phyloP scores from a whole-genome alignment of 2,888 invertebrate genomes.

The Erannis defoliaria region DNA sequence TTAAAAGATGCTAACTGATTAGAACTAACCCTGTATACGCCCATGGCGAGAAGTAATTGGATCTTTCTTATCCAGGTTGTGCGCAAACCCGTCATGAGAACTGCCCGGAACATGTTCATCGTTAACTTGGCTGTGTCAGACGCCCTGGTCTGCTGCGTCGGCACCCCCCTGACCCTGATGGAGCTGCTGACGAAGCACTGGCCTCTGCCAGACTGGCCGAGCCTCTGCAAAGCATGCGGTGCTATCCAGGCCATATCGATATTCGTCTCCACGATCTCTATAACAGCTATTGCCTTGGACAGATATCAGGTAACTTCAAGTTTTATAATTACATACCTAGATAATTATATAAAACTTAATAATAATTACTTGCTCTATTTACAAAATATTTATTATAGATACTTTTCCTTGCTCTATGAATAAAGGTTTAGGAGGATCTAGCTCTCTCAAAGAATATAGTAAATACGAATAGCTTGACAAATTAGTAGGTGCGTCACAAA shows the following conservation, averaged over 20 bases:
- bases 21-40: no score
- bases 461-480: no score
- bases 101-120: constrained; percentile 97
- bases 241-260: constrained; percentile 96
- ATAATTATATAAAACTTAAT: no score
- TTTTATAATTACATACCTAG: no score
- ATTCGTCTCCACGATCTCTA: constrained; percentile 97
- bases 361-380: background rate
- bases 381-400: no score
- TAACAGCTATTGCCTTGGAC: constrained; percentile 96
- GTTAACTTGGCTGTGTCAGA: constrained; percentile 95
- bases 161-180: constrained; percentile 96
- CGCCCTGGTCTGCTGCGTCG: constrained; percentile 94
- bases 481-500: no score
- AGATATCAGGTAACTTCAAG: constrained; percentile 89
- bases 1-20: no score
- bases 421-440: no score
- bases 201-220: constrained; percentile 92
- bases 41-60: background rate
- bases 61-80: constrained; percentile 86
- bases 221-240: constrained; percentile 94
- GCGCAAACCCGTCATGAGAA: constrained; percentile 95
- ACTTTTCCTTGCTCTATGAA: no score
- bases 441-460: no score
- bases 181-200: constrained; percentile 95